Percentiles rank a stretch among this genome's conserved stretches.
Evolutionary conservation across 2,888 invertebrate genomes (phyloP).

Genomic region (Phortica magna): DNA sequence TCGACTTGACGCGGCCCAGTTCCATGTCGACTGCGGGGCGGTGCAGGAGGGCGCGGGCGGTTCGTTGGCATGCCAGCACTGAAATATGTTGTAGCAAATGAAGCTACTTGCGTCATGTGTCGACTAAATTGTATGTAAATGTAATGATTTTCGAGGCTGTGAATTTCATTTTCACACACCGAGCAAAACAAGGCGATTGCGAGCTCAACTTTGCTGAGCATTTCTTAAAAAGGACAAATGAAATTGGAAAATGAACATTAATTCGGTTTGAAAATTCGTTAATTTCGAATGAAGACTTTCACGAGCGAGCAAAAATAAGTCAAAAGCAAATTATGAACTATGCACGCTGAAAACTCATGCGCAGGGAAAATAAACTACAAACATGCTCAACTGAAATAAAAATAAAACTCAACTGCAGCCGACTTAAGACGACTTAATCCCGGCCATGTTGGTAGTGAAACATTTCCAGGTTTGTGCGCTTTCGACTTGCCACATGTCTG

Average conservation of each 20-base stretch:
- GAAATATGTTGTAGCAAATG: constrained; percentile 56
- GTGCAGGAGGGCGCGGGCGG: neutral
- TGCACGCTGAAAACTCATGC: neutral
- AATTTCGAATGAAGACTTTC: neutral
- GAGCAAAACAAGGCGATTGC: too few relatives aligned
- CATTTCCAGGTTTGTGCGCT: constrained; percentile 32
- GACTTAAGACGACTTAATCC: constrained; percentile 74
- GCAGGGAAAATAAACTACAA: constrained; percentile 21
- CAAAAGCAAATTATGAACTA: constrained; percentile 37
- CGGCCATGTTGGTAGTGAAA: constrained; percentile 45
- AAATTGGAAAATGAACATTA: neutral
- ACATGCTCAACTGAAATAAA: constrained; percentile 35
- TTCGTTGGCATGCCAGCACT: neutral
- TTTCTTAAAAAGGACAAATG: neutral
- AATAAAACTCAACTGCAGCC: constrained; percentile 58
- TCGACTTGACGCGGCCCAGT: neutral
- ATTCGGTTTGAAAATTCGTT: neutral
- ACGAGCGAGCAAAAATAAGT: neutral
- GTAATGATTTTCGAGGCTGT: constrained; percentile 47
- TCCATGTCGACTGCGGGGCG: neutral
- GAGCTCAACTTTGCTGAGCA: too few relatives aligned
- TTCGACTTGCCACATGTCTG: neutral
- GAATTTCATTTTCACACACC: too few relatives aligned
- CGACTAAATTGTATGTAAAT: constrained; percentile 68
- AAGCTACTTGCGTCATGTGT: constrained; percentile 69